A percentile compares a stretch with the other conserved stretches of the same genome.
Evolutionary conservation across 2,888 invertebrate species (phyloP).

Genomic region (Ptychoptera albimana): DNA sequence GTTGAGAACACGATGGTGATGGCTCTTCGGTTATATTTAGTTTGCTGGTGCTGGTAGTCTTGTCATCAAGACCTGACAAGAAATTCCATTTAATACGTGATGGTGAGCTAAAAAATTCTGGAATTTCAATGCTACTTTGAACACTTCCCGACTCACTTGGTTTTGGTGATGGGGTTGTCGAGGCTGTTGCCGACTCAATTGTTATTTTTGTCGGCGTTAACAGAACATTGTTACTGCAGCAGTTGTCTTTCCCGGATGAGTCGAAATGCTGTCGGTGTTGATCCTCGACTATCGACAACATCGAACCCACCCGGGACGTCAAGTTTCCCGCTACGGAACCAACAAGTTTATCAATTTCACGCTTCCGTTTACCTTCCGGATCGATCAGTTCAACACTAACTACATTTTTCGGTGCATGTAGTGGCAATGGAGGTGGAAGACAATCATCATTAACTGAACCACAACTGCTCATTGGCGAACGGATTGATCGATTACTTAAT

Average conservation of each 20-base stretch:
- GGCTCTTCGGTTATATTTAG: constrained; percentile 3
- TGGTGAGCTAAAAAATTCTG: constrained; percentile 29
- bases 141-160: not conserved
- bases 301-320: too few relatives aligned
- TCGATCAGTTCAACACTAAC: too few relatives aligned
- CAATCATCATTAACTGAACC: too few relatives aligned
- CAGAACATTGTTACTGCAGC: constrained; percentile 18
- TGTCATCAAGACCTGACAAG: constrained; percentile 17
- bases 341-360: too few relatives aligned
- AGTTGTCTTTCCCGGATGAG: constrained; percentile 6
- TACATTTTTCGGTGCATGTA: too few relatives aligned
- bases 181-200: constrained; percentile 22
- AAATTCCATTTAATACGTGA: constrained; percentile 32
- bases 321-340: too few relatives aligned
- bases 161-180: constrained; percentile 12
- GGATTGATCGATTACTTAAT: too few relatives aligned
- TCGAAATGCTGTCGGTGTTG: constrained; percentile 14
- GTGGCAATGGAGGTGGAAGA: too few relatives aligned
- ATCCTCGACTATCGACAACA: constrained; percentile 3
- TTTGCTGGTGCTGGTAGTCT: not conserved
- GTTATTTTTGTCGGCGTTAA: constrained; percentile 22
- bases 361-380: too few relatives aligned
- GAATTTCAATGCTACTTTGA: constrained; percentile 19
- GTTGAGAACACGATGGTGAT: not conserved
- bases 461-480: too few relatives aligned